These are phyloP conservation scores for Lepisosteus oculatus DNA, from an alignment of 2,113 vertebrate genomes.

Conservation along the genomic window DNA sequence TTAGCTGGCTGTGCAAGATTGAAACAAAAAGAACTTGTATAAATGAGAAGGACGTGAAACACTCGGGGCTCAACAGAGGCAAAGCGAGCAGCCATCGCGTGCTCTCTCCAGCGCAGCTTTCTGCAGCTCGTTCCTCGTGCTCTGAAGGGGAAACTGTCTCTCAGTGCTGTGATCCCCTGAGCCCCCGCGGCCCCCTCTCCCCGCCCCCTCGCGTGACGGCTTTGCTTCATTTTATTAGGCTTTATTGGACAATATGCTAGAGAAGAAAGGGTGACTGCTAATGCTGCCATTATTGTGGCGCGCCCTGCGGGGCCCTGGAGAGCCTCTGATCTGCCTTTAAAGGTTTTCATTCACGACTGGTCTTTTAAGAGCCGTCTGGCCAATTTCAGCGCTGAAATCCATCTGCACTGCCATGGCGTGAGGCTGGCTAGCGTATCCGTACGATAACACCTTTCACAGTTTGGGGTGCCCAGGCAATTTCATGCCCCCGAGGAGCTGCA, in stretches of 20 bases:
- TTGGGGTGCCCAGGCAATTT: slow-evolving; percentile 22
- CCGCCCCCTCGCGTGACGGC: too few relatives aligned
- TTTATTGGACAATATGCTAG: slow-evolving; percentile 4
- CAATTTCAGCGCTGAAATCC: slow-evolving; percentile 3
- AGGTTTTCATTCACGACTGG: background rate
- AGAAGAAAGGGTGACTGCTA: background rate
- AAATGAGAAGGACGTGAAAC: too few relatives aligned
- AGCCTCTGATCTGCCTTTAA: background rate
- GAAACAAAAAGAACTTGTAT: too few relatives aligned
- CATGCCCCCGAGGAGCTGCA: slow-evolving; percentile 34
- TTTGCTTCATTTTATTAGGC: background rate
- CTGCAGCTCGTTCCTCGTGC: too few relatives aligned
- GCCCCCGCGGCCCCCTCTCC: too few relatives aligned
- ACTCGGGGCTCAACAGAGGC: too few relatives aligned
- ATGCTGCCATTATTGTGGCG: background rate
- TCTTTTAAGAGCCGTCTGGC: slow-evolving; percentile 8
- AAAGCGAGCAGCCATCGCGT: too few relatives aligned
- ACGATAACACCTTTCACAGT: slow-evolving; percentile 23
- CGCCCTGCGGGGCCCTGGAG: background rate
- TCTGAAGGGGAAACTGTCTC: too few relatives aligned
- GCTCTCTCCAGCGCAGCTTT: too few relatives aligned
- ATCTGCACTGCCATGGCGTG: background rate
- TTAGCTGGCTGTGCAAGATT: too few relatives aligned
- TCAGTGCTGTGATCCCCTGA: too few relatives aligned
- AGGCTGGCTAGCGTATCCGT: slow-evolving; percentile 15